Percentiles rank a stretch among this genome's conserved stretches.
Conservation (phyloP, 2,888 invertebrate species). For the Megaustenia siamemsis region DNA sequence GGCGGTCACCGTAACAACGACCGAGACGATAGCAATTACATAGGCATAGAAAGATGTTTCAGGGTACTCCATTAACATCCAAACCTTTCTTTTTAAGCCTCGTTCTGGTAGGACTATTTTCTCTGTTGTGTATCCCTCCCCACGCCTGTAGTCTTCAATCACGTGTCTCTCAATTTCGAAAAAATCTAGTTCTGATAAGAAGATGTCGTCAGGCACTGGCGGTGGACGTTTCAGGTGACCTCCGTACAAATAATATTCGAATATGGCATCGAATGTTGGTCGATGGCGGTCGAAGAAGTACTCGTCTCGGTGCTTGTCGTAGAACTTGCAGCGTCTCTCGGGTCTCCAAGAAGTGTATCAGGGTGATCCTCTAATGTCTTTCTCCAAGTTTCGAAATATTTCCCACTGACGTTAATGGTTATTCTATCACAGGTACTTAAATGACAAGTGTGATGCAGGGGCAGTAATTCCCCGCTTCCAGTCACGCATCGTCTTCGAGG, state of each 20-base stretch:
- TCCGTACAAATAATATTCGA: slow-evolving; percentile 79
- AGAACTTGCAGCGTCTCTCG: slow-evolving; percentile 77
- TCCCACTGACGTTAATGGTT: slow-evolving; percentile 79
- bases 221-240: slow-evolving; percentile 78
- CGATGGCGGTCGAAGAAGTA: slow-evolving; percentile 80
- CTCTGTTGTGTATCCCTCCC: slow-evolving; percentile 78
- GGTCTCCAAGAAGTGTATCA: slow-evolving; percentile 78
- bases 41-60: slow-evolving; percentile 78
- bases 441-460: slow-evolving; percentile 71
- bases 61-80: slow-evolving; percentile 80
- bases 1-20: slow-evolving; percentile 77
- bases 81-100: slow-evolving; percentile 73
- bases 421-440: slow-evolving; percentile 76
- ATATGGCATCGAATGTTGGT: slow-evolving; percentile 80
- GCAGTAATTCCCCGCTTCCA: slow-evolving; percentile 45
- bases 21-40: slow-evolving; percentile 78
- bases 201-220: slow-evolving; percentile 79
- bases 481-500: slow-evolving; percentile 47
- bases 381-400: slow-evolving; percentile 78
- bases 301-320: slow-evolving; percentile 77
- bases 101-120: slow-evolving; percentile 75
- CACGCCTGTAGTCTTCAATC: slow-evolving; percentile 76
- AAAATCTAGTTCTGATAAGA: slow-evolving; percentile 78
- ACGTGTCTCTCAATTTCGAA: slow-evolving; percentile 79
- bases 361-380: slow-evolving; percentile 78